Base-by-base conservation (phyloP, 2,113 vertebrate species). In the Chinchilla lanigera region DNA sequence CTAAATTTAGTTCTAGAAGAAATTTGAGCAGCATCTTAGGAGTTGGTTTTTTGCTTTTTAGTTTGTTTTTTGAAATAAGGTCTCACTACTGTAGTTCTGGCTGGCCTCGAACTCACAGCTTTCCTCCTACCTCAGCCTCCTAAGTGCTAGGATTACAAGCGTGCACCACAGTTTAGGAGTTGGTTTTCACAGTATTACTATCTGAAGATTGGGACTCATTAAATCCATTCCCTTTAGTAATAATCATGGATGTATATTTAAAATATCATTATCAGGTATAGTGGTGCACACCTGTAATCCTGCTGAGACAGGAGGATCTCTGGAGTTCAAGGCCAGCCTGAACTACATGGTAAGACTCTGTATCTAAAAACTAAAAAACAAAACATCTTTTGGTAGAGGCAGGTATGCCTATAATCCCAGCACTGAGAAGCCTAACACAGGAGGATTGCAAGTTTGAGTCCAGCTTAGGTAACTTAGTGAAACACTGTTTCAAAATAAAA, bases 1-100 rank as follows among this genome's bases (percentile, higher is more conserved):
- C 41, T 95, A 77, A 96, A 90, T 56, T 97, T 71, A 83, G 44
- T 93, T 96, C 52, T 93, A 44, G 58, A 33, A 94, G 92, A 41
- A 95, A 61, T 89, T 91, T 7, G n/a, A 95, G 85, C 41, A 93
- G 12, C 69, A 89, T 85, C 52, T 67, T 78, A 81, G 11, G 82
- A 97, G 38, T 90, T 93, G 11, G 5, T 71, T 89, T 96, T 91
- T 94, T 77, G 24, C 16, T 24, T 41, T 41, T 73, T n/a, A n/a
- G 33, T n/a, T 71, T 71, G 33, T n/a, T 71, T 41, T 71, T 71
- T 71, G 69, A 38, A 19, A 41, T n/a, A 71, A 7, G 17, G 69
- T 71, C 69, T 71, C 17, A 38, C 19, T 38, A 38, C n/a, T 71
- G 69, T 38, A 38, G 35, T 38, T n/a, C 69, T 22, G n/a, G 35